Evolutionary conservation across 2,797 vertebrate genomes (phyloP).

Genomic region (Periophthalmus magnuspinnatus): DNA sequence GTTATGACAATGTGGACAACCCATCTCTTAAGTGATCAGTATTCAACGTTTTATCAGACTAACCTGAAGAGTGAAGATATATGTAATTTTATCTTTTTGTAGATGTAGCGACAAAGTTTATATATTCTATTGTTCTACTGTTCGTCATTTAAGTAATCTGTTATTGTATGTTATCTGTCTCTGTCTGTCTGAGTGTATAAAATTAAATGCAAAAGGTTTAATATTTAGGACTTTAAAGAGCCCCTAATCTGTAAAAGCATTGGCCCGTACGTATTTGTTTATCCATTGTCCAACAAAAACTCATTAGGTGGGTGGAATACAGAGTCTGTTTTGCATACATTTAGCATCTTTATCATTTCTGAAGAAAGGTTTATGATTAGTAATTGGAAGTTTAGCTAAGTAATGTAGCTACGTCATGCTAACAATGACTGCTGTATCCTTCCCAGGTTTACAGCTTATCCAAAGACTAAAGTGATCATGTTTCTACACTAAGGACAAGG

Average conservation of each 20-base stretch:
- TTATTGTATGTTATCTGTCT: not conserved
- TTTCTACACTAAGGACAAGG: too few species aligned
- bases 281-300: not conserved
- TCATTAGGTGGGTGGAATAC: not conserved
- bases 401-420: not conserved
- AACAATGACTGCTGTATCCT: not conserved
- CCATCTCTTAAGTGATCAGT: constrained; percentile 44
- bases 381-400: not conserved
- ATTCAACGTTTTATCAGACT: constrained; percentile 38
- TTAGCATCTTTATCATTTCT: not conserved
- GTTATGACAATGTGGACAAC: not conserved
- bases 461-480: not conserved
- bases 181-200: not conserved
- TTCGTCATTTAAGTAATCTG: constrained; percentile 22
- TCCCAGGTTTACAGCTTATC: not conserved
- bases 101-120: constrained; percentile 31
- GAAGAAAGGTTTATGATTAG: not conserved
- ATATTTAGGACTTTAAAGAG: constrained; percentile 6
- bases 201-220: not conserved
- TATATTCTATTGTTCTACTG: constrained; percentile 52
- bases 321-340: not conserved
- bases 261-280: not conserved
- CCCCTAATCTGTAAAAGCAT: not conserved
- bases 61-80: constrained; percentile 34
- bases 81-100: constrained; percentile 46